phyloP scores from a whole-genome alignment of 2,797 vertebrate genomes.

The Merluccius polli region DNA sequence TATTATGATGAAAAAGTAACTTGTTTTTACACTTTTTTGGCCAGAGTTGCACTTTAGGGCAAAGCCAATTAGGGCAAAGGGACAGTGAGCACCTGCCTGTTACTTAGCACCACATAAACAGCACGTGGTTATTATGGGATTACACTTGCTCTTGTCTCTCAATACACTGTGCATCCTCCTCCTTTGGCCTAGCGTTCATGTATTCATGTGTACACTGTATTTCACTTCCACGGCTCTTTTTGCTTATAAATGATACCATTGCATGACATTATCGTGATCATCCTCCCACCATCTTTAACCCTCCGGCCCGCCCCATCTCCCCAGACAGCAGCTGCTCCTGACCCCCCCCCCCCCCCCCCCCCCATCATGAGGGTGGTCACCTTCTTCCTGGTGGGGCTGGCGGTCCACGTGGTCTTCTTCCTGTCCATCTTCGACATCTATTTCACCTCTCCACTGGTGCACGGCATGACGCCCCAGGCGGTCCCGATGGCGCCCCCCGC shows the following conservation, averaged over 20 bases:
- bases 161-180: background rate
- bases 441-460: constrained; percentile 94
- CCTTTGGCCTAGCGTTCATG: background rate
- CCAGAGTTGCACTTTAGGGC: background rate
- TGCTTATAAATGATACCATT: background rate
- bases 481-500: constrained; percentile 80
- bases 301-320: background rate
- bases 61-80: background rate
- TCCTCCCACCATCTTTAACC: background rate
- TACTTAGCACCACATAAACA: background rate
- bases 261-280: background rate
- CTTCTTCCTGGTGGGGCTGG: constrained; percentile 82
- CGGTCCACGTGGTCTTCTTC: constrained; percentile 91
- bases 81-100: background rate
- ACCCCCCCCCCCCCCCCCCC: background rate
- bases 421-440: constrained; percentile 97
- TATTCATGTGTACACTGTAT: background rate
- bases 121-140: background rate
- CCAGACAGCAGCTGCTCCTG: background rate
- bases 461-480: constrained; percentile 88
- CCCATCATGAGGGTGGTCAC: constrained; percentile 72
- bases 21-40: background rate
- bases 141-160: background rate
- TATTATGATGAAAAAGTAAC: background rate
- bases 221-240: background rate